Conservation (phyloP, 2,888 invertebrate genomes). For the Torymus aiolomorphi region DNA sequence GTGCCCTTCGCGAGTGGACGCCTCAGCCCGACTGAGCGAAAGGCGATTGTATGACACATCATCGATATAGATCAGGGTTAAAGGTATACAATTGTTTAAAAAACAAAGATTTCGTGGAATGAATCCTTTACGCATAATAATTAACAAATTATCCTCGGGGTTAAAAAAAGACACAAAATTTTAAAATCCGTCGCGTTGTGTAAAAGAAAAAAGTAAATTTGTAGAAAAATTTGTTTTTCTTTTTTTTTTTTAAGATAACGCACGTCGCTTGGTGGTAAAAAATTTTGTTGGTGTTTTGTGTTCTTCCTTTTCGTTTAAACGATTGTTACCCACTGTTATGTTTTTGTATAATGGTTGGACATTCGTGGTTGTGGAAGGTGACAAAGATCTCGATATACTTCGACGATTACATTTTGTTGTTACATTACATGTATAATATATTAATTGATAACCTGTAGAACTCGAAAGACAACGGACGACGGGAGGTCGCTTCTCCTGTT, state of each 20-base stretch:
- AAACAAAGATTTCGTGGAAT: slow-evolving; percentile 51
- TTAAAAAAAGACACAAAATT: slow-evolving; percentile 8
- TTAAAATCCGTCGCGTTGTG: slow-evolving; percentile 29
- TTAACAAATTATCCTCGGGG: no score
- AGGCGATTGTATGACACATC: slow-evolving; percentile 34
- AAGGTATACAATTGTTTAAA: slow-evolving; percentile 54
- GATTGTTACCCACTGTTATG: slow-evolving; percentile 28
- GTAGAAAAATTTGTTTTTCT: slow-evolving; percentile 26
- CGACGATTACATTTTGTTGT: slow-evolving; percentile 39
- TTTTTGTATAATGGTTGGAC: slow-evolving; percentile 9
- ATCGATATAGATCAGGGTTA: slow-evolving; percentile 48
- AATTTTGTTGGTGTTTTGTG: slow-evolving; percentile 26
- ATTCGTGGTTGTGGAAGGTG: slow-evolving; percentile 42
- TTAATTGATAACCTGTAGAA: slow-evolving; percentile 38
- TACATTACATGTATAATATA: neutral
- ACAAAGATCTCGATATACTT: slow-evolving; percentile 30
- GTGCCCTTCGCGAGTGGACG: neutral
- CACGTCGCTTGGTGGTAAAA: slow-evolving; percentile 41
- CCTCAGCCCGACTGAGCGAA: neutral
- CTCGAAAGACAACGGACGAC: slow-evolving; percentile 41
- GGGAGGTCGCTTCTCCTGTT: neutral
- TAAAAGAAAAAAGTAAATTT: slow-evolving; percentile 29
- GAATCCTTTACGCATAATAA: slow-evolving; percentile 29
- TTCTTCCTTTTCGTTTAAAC: slow-evolving; percentile 19
- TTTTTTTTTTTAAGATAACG: slow-evolving; percentile 30